Conservation (phyloP, 1,140 invertebrate species). For the Centruroides sculpturatus region DNA sequence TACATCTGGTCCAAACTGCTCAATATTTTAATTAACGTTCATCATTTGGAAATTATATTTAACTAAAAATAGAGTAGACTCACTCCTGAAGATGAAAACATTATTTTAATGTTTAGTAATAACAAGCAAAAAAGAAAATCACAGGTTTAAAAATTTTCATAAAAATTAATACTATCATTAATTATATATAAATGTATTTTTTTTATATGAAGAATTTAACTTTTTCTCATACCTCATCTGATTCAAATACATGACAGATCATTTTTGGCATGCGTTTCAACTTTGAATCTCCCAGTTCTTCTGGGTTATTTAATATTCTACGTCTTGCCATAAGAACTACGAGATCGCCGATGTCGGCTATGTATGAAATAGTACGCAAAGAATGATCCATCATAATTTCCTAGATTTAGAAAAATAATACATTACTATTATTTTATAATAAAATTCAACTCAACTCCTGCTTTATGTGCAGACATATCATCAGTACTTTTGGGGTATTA, state of each 20-base stretch:
- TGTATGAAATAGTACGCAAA: conserved; percentile 92
- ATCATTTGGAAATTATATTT: too few relatives aligned
- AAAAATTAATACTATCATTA: too few relatives aligned
- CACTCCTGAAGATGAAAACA: too few relatives aligned
- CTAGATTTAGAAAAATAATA: conserved; percentile 26
- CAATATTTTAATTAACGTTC: too few relatives aligned
- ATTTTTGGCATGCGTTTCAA: conserved; percentile 89
- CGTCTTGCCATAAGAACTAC: conserved; percentile 95
- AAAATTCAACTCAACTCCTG: background rate
- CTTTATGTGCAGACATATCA: too few relatives aligned
- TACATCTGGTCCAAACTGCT: too few relatives aligned
- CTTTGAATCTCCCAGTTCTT: conserved; percentile 38
- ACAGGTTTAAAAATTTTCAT: too few relatives aligned
- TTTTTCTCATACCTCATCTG: conserved; percentile 62
- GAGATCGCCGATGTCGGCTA: conserved; percentile 98
- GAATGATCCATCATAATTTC: conserved; percentile 99
- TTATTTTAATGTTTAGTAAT: too few relatives aligned
- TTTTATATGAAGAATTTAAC: too few relatives aligned
- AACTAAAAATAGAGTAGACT: too few relatives aligned
- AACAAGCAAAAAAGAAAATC: too few relatives aligned
- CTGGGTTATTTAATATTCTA: conserved; percentile 28
- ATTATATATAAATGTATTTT: background rate
- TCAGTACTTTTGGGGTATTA: too few relatives aligned
- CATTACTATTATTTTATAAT: background rate
- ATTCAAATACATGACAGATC: conserved; percentile 99